Evolutionary conservation across 2,888 invertebrate genomes (phyloP), one percentile per base, ranked within the genome.

Genomic region (Rhynchonema sp.): DNA sequence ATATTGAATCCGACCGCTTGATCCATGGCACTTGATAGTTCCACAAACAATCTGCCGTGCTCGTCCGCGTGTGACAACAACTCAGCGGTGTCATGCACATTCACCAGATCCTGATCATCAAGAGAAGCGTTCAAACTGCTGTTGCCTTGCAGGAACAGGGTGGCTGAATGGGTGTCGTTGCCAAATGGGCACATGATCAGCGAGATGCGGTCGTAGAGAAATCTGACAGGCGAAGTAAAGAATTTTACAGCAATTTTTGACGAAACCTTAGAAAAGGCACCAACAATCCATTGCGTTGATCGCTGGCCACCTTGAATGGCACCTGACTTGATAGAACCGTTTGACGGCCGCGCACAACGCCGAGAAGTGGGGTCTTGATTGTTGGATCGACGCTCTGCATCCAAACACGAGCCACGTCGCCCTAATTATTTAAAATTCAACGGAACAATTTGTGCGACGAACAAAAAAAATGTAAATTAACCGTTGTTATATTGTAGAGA

Each of bases 21-120:
- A 0, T 74, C 73, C 9, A 82, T 82, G 1, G 83, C 80, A 0
- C 85, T 83, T 0, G 83, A 83, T n/a, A 84, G 73, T 57, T 82
- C 83, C 22, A 84, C 80, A 46, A 80, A 81, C 17, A 58, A 9
- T 9, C 9, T 22, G 2, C 49, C 46, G 20, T 22, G 57, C 2
- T 27, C 57, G n/a, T n/a, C n/a, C n/a, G n/a, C n/a, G n/a, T n/a
- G n/a, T n/a, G n/a, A n/a, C n/a, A n/a, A n/a, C n/a, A n/a, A n/a
- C n/a, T n/a, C n/a, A n/a, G n/a, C n/a, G n/a, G n/a, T n/a, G n/a
- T n/a, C n/a, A n/a, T n/a, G n/a, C 3, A 23, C 26, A 26, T 57
- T 28, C 23, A 9, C 9, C 38, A 38, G 17, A 38, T 38, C 38
- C 38, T 38, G 38, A 17, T 38, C 38, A n/a, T n/a, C n/a, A n/a